These are phyloP conservation scores for Bos javanicus DNA, from an alignment of 2,113 vertebrate genomes.

Conservation along the genomic window DNA sequence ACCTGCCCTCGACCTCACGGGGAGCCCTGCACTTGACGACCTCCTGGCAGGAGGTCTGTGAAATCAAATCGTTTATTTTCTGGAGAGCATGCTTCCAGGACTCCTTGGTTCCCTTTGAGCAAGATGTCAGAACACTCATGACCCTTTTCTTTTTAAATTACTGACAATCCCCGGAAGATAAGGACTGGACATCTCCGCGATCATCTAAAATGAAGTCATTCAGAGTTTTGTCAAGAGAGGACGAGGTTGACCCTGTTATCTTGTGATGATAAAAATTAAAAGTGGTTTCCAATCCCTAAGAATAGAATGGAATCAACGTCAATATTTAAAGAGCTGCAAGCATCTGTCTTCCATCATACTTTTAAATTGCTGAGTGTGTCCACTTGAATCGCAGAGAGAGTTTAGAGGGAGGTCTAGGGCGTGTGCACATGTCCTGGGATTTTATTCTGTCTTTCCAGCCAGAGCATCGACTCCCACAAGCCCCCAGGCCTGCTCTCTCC, in stretches of 20 bases:
- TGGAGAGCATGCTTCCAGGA: neutral
- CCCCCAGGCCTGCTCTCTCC: neutral
- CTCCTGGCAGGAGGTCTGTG: neutral
- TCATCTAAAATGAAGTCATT: neutral
- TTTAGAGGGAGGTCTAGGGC: neutral
- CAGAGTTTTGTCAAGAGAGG: neutral
- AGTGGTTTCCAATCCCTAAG: neutral
- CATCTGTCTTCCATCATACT: neutral
- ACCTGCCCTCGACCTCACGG: neutral
- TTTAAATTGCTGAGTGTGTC: neutral
- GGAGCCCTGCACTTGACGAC: neutral
- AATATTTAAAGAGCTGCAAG: neutral
- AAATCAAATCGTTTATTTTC: neutral
- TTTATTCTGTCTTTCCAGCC: neutral
- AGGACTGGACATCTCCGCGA: neutral
- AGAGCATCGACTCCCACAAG: constrained; percentile 13
- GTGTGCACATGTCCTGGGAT: neutral
- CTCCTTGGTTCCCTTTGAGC: neutral
- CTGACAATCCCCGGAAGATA: neutral
- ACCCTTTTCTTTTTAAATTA: neutral
- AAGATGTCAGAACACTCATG: neutral
- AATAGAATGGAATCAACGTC: neutral
- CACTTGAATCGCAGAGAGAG: neutral
- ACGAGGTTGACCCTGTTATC: neutral
- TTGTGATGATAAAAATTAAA: neutral